These are phyloP conservation scores for Spodoptera picta DNA, from an alignment of 2,888 invertebrate genomes.

Conservation along the genomic window DNA sequence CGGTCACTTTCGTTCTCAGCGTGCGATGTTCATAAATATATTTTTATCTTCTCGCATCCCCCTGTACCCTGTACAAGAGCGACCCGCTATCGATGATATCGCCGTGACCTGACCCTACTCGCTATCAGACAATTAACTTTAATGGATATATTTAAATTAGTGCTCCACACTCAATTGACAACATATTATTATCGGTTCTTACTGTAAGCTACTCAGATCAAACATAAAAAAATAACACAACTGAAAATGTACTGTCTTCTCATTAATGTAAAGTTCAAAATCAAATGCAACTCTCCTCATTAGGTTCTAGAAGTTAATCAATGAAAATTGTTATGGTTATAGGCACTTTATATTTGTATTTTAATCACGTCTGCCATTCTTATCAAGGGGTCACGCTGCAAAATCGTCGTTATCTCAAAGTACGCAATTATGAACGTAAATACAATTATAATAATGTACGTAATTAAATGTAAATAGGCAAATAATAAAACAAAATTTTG, in stretches of 20 bases:
- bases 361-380: slow-evolving; percentile 51
- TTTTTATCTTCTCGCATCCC: slow-evolving; percentile 37
- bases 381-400: slow-evolving; percentile 52
- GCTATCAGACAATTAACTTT: slow-evolving; percentile 86
- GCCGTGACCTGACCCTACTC: slow-evolving; percentile 70
- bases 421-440: slow-evolving; percentile 49
- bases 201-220: slow-evolving; percentile 46
- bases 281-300: slow-evolving; percentile 24
- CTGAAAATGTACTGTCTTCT: slow-evolving; percentile 19
- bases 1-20: too few species aligned
- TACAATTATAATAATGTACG: slow-evolving; percentile 39
- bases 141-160: slow-evolving; percentile 87
- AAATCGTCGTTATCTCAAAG: slow-evolving; percentile 50
- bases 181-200: slow-evolving; percentile 61
- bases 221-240: slow-evolving; percentile 22
- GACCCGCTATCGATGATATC: slow-evolving; percentile 62
- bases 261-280: slow-evolving; percentile 23
- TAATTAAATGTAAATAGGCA: slow-evolving; percentile 46
- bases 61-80: slow-evolving; percentile 57
- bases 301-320: slow-evolving; percentile 55
- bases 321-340: slow-evolving; percentile 55
- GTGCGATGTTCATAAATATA: too few species aligned
- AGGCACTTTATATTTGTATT: slow-evolving; percentile 48
- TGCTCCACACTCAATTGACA: slow-evolving; percentile 78
- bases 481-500: slow-evolving; percentile 55